Base-by-base conservation (phyloP, 2,888 invertebrate genomes). In the Xestia rhomboidea region DNA sequence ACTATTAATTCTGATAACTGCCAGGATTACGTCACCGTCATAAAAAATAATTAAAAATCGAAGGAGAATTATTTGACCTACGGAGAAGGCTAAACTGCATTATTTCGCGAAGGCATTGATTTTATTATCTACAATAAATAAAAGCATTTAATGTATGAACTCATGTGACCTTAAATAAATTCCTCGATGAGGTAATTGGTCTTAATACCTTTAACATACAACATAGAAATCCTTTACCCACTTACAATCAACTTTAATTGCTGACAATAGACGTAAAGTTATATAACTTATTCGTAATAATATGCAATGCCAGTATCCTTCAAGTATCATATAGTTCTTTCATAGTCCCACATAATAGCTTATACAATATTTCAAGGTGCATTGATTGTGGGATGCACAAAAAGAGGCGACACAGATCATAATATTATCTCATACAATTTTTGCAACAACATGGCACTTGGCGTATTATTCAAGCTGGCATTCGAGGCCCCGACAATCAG, bases 401-500 rank as follows among this genome's bases (percentile, higher is more conserved):
- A 80, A 74, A 69, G 76, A 78, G 66, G 70, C 68, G 77, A 82
- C 76, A 77, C 57, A 73, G 69, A 66, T 76, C 75, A 76, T 77
- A 66, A 69, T 46, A 76, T 74, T 62, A 78, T 75, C 66, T 44
- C 24, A 38, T 30, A 38, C n/a, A 62, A 79, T 70, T 75, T 81
- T 75, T 79, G 69, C 34, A 46, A 64, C 38, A 64, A 77, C 73
- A 72, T 34, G 49, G 49, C 72, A 67, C 76, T 70, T 73, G 21
- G 44, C 68, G 49, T 64, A 69, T 82, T 72, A 82, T 83, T 41
- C 62, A 73, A 77, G 87, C n/a, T 64, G 81, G 60, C 41, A 79
- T 76, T 72, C 79, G 76, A 78, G 68, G 79, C 76, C 87, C 73
- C 77, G 72, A 81, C 84, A 89, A 89, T 86, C 83, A 84, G 75